phyloP scores from a whole-genome alignment of 2,113 vertebrate genomes.

The Mustelus asterias region DNA sequence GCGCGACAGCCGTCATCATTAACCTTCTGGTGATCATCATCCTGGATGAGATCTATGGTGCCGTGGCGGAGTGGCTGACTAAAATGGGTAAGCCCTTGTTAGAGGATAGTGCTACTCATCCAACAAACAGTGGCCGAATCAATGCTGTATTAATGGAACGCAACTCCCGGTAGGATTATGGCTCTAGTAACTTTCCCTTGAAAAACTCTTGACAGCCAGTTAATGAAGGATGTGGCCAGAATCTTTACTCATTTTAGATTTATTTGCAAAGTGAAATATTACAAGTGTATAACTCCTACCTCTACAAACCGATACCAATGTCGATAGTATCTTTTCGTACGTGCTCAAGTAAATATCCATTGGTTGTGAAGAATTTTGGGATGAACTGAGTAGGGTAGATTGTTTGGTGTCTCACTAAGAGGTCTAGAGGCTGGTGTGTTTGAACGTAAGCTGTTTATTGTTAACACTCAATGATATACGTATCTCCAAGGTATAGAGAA shows the following conservation, averaged over 20 bases:
- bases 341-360: neutral
- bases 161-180: neutral
- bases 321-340: neutral
- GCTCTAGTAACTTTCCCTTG: neutral
- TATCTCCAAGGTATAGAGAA: no score
- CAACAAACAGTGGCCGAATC: neutral
- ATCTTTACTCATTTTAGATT: neutral
- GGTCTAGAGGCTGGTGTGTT: no score
- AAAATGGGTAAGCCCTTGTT: slow-evolving; percentile 76
- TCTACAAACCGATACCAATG: neutral
- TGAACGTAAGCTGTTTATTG: no score
- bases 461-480: no score
- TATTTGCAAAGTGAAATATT: neutral
- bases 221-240: neutral
- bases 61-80: slow-evolving; percentile 88
- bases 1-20: slow-evolving; percentile 88
- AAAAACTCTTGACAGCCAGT: neutral
- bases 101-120: neutral
- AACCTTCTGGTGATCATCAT: slow-evolving; percentile 92
- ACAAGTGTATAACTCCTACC: no score
- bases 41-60: slow-evolving; percentile 90
- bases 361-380: neutral
- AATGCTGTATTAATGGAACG: neutral
- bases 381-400: neutral
- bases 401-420: no score